Evolutionary conservation across 2,113 vertebrate genomes (phyloP), one percentile per base, ranked within the genome.

Genomic region (Eonycteris spelaea): DNA sequence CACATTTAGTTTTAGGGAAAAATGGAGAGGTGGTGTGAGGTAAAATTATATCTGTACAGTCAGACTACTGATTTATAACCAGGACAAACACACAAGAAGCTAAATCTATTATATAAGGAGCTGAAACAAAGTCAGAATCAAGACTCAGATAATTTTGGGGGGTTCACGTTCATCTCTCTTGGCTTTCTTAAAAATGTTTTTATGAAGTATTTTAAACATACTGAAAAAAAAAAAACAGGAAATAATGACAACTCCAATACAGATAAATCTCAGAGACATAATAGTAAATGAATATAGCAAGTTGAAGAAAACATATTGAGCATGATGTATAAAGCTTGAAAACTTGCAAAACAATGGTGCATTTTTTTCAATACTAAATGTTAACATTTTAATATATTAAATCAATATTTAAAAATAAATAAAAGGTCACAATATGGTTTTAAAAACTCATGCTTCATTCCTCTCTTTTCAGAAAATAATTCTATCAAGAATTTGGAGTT

Each of bases 261-360:
- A 90, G 19, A 53, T 78, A 92, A 95, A 73, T 95, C 43, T 95
- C 19, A 30, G 61, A 90, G 90, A 86, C 15, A 67, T 57, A 45
- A 24, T 11, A 86, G 9, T 86, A 48, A 90, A 28, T 73, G 30
- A 71, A 83, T 90, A 86, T 7, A 90, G 7, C 67, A 94, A 86
- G 30, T 57, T 92, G 53, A 24, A 82, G 5, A 94, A 85, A 93
- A 93, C 24, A 35, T 33, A 92, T 28, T 91, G 22, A 80, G 24
- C 15, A 53, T 63, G 35, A 22, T 77, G 71, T 18, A 82, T 38
- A 82, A n/a, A 84, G 9, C 68, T 79, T 87, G 21, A 91, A 91
- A 92, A 79, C 10, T 6, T 45, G 22, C 14, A 67, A 90, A 86
- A 67, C 33, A 86, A 45, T 26, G 11, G 30, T 57, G 3, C 18